These are phyloP conservation scores for Didymodactylos carnosus DNA, from an alignment of 2,888 invertebrate genomes.

Conservation along the genomic window DNA sequence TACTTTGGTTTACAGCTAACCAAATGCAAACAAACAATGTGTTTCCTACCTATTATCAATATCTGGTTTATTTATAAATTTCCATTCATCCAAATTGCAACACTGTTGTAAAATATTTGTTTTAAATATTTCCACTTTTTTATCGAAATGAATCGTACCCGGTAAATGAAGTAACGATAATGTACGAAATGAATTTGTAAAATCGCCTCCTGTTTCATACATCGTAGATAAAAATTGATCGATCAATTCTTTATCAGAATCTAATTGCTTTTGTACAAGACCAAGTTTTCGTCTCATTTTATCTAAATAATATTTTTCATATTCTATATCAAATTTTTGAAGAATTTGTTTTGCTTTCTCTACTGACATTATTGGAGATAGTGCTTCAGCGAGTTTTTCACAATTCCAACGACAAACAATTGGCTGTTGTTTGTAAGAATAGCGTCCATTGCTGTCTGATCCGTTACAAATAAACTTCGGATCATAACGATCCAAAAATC, in stretches of 20 bases:
- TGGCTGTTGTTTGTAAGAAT: conserved; percentile 44
- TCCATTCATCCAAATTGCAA: conserved; percentile 25
- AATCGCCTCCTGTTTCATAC: conserved; percentile 47
- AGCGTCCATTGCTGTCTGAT: conserved; percentile 44
- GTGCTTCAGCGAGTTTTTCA: conserved; percentile 42
- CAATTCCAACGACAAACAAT: conserved; percentile 48
- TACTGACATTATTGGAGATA: conserved; percentile 18
- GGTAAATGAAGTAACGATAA: conserved; percentile 26
- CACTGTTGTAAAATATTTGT: conserved; percentile 21
- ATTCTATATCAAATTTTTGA: conserved; percentile 27
- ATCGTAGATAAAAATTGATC: conserved; percentile 43
- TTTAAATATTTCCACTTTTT: conserved; percentile 14
- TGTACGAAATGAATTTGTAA: conserved; percentile 38
- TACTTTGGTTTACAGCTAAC: conserved; percentile 7
- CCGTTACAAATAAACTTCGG: conserved; percentile 45
- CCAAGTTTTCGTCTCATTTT: conserved; percentile 39
- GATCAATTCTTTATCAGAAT: conserved; percentile 29
- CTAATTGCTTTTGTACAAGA: conserved; percentile 20
- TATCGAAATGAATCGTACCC: conserved; percentile 20
- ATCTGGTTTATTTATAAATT: conserved; percentile 21
- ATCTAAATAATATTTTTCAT: conserved; percentile 24
- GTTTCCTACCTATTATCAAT: conserved; percentile 19
- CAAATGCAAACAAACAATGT: background rate
- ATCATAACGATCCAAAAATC: conserved; percentile 47
- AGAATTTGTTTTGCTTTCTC: conserved; percentile 23